Evolutionary conservation across 2,113 vertebrate genomes (phyloP).

Genomic region (Leucosticte australis): DNA sequence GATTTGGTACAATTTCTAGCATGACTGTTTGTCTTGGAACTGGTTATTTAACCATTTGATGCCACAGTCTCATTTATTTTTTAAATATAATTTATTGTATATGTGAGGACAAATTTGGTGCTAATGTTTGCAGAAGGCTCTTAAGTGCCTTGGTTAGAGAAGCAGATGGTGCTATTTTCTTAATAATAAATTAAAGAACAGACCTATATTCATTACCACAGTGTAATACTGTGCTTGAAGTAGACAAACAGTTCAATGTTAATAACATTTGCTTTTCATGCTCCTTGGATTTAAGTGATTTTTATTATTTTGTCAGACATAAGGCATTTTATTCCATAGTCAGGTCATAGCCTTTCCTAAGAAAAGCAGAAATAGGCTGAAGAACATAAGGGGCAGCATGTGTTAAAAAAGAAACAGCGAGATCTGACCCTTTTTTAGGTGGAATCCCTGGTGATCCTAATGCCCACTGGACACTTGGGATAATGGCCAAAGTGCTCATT

Average conservation of each 20-base stretch:
- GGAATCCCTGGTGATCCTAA: not conserved
- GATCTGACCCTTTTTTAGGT: not conserved
- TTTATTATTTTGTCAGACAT: not conserved
- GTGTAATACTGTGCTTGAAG: not conserved
- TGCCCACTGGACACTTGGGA: not conserved
- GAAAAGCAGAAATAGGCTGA: not conserved
- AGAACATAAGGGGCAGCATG: not conserved
- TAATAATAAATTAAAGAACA: not conserved
- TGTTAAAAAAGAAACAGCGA: not conserved
- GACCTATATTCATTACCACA: not conserved
- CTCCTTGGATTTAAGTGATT: not conserved
- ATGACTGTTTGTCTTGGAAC: not conserved
- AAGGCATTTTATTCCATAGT: not conserved
- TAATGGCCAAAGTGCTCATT: not conserved
- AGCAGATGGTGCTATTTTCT: not conserved
- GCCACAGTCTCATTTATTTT: not conserved
- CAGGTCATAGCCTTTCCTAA: not conserved
- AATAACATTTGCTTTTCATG: not conserved
- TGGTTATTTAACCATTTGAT: not conserved
- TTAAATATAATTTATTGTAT: not conserved
- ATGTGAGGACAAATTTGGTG: not conserved
- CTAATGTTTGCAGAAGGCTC: not conserved
- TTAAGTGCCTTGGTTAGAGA: not conserved
- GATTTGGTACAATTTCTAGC: fast-evolving
- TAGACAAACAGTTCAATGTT: not conserved